Conservation (phyloP, 1,140 invertebrate genomes). For the Potamilus streckersoni region DNA sequence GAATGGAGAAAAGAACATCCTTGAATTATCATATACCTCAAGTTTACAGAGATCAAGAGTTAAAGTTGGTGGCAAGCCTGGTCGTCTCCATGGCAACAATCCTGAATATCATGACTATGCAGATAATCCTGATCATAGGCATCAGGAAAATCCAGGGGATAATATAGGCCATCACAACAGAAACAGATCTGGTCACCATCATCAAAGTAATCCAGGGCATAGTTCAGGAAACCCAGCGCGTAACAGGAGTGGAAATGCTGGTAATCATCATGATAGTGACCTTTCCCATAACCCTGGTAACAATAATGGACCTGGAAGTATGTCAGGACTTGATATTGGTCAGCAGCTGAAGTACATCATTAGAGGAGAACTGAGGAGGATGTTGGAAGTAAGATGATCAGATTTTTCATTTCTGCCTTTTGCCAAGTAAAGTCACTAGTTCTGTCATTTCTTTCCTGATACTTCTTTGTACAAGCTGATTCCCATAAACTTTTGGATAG, state of each 20-base stretch:
- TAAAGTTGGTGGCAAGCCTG: no score
- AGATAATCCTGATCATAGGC: no score
- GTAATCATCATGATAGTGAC: neutral
- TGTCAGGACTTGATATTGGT: conserved; percentile 43
- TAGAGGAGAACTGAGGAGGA: conserved; percentile 56
- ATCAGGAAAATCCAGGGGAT: neutral
- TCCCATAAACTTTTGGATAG: no score
- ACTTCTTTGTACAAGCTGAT: no score
- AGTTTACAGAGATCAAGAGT: no score
- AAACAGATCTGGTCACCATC: neutral
- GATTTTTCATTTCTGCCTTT: neutral
- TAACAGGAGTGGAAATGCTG: neutral
- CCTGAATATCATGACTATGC: no score
- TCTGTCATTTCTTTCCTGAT: no score
- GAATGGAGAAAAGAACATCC: no score
- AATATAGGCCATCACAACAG: conserved; percentile 3
- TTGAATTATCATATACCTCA: no score
- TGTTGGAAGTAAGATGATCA: conserved; percentile 52
- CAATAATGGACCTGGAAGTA: neutral
- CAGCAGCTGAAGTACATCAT: conserved; percentile 54
- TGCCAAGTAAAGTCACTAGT: no score
- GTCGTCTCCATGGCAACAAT: no score
- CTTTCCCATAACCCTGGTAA: neutral
- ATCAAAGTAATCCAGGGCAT: conserved; percentile 2
- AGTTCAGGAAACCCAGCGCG: neutral